These are phyloP conservation scores for Scyliorhinus canicula DNA, from an alignment of 2,797 vertebrate species.

Conservation along the genomic window DNA sequence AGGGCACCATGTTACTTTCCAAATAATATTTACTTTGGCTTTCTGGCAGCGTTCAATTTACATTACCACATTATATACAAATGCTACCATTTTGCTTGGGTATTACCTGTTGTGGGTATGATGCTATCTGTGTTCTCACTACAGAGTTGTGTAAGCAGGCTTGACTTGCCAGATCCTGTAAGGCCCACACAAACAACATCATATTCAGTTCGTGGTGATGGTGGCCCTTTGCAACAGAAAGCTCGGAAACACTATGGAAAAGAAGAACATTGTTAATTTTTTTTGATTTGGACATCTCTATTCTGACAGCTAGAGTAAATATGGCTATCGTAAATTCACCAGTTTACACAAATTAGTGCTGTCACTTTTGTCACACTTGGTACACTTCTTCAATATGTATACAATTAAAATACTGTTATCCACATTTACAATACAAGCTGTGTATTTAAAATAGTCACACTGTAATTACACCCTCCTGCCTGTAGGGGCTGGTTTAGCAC, in stretches of 20 bases:
- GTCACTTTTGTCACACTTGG: background rate
- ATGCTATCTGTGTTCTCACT: constrained; percentile 78
- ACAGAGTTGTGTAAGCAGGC: constrained; percentile 84
- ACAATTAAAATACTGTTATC: background rate
- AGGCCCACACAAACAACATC: constrained; percentile 97
- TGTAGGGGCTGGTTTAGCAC: too few relatives aligned
- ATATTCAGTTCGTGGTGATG: constrained; percentile 86
- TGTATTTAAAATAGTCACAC: background rate
- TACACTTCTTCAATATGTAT: background rate
- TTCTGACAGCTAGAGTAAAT: background rate
- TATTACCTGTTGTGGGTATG: constrained; percentile 84
- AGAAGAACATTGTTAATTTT: constrained; percentile 31
- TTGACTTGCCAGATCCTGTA: constrained; percentile 90
- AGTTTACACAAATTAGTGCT: background rate
- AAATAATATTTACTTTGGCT: background rate
- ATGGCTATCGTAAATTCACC: background rate
- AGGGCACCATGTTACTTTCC: background rate
- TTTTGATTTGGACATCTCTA: background rate
- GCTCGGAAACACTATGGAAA: constrained; percentile 85
- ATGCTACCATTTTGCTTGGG: background rate
- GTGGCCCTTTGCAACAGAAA: constrained; percentile 94
- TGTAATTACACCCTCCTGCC: background rate
- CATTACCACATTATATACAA: background rate
- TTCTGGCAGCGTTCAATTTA: background rate
- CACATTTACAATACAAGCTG: background rate